phyloP scores from a whole-genome alignment of 2,797 vertebrate species.

The Smutsia temminckii region DNA sequence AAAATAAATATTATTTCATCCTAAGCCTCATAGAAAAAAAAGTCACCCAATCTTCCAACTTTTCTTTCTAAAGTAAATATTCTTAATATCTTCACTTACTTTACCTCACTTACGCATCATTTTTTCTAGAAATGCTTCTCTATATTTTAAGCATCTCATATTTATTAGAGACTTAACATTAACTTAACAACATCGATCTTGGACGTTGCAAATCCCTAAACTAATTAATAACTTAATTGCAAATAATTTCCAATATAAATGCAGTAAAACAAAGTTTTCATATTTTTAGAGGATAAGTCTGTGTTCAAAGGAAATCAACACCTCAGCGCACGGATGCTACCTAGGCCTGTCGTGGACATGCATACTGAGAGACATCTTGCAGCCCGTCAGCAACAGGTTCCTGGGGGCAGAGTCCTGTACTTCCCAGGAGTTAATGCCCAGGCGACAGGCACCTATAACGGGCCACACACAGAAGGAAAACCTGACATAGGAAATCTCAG shows the following conservation, averaged over 20 bases:
- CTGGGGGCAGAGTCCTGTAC: not conserved
- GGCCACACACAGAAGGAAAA: not conserved
- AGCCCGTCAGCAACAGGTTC: not conserved
- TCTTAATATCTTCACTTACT: not conserved
- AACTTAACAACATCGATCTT: not conserved
- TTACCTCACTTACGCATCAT: not conserved
- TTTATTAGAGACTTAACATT: not conserved
- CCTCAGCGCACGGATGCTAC: not conserved
- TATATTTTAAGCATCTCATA: not conserved
- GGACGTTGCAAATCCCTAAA: not conserved
- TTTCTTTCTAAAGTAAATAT: not conserved
- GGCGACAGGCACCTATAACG: not conserved
- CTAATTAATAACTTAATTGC: not conserved
- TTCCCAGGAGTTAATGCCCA: not conserved
- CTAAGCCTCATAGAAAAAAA: not conserved
- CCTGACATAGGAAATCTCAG: not conserved
- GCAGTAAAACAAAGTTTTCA: not conserved
- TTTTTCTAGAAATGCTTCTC: not conserved
- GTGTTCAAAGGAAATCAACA: not conserved
- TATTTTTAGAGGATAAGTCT: not conserved
- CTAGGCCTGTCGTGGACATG: too few species aligned
- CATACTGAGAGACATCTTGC: rapidly evolving
- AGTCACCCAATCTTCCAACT: not conserved
- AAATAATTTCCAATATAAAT: not conserved
- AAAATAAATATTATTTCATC: not conserved